Conservation (phyloP, 2,797 vertebrate genomes). For the Sarcophilus harrisii region DNA sequence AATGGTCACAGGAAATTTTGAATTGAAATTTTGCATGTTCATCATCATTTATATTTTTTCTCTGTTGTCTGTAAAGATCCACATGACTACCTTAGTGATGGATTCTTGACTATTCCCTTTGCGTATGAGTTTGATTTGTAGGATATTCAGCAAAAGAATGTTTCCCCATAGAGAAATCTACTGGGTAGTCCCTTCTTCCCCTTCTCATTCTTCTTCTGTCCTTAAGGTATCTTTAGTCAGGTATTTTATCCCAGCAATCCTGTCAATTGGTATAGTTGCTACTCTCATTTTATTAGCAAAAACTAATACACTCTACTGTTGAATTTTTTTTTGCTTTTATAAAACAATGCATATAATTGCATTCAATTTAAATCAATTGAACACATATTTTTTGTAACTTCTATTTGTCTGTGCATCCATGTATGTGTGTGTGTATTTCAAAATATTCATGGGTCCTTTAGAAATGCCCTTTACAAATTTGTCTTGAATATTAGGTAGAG, state of each 20-base stretch:
- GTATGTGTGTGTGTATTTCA: neutral
- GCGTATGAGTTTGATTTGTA: slow-evolving; percentile 40
- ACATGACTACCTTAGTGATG: slow-evolving; percentile 57
- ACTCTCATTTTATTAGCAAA: slow-evolving; percentile 32
- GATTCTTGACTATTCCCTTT: slow-evolving; percentile 67
- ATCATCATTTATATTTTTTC: slow-evolving; percentile 57
- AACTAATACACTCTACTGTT: neutral
- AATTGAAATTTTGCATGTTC: slow-evolving; percentile 55
- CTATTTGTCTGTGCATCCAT: neutral
- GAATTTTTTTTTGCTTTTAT: neutral
- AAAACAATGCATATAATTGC: neutral
- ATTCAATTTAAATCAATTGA: neutral
- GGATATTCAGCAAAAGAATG: slow-evolving; percentile 58
- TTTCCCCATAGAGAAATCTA: slow-evolving; percentile 40
- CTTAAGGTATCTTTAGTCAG: neutral
- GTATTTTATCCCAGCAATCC: slow-evolving; percentile 17
- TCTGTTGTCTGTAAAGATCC: slow-evolving; percentile 49
- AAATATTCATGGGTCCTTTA: neutral
- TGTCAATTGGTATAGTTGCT: neutral
- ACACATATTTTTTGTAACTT: neutral
- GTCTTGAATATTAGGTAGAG: neutral
- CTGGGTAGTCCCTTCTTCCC: slow-evolving; percentile 17
- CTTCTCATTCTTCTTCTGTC: neutral
- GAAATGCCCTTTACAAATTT: slow-evolving; percentile 2
- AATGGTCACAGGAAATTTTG: slow-evolving; percentile 56